Percentiles rank a stretch among this genome's conserved stretches.
Conservation (phyloP, 2,888 invertebrate species). For the Vesta saturnalis region DNA sequence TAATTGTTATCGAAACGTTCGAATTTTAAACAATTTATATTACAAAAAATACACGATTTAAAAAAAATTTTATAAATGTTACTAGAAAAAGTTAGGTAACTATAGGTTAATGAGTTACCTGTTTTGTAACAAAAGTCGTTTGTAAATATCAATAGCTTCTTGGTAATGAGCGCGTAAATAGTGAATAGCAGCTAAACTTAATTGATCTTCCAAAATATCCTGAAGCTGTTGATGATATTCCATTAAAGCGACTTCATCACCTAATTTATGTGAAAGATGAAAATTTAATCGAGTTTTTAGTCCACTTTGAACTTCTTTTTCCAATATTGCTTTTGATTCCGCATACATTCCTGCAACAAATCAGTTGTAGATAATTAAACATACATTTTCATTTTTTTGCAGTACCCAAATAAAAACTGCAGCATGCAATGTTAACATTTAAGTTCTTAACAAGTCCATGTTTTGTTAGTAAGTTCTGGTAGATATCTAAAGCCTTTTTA, state of each 20-base stretch:
- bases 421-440: slow-evolving; percentile 87
- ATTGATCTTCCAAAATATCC: slow-evolving; percentile 92
- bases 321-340: slow-evolving; percentile 73
- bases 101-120: no score
- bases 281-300: slow-evolving; percentile 82
- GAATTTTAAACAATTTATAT: no score
- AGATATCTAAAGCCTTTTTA: slow-evolving; percentile 80
- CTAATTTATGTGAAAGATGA: slow-evolving; percentile 93
- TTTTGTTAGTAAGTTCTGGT: slow-evolving; percentile 67
- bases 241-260: slow-evolving; percentile 87
- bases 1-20: no score
- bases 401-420: slow-evolving; percentile 91
- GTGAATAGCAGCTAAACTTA: slow-evolving; percentile 95
- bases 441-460: slow-evolving; percentile 70
- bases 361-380: no score
- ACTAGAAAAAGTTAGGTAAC: no score
- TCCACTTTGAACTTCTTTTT: slow-evolving; percentile 70
- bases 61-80: no score
- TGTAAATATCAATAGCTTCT: slow-evolving; percentile 98
- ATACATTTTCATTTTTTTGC: no score
- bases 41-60: no score
- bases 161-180: slow-evolving; percentile 96
- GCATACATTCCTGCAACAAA: slow-evolving; percentile 73
- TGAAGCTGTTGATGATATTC: slow-evolving; percentile 85
- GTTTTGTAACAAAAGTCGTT: slow-evolving; percentile 89